Conservation (phyloP, 2,113 vertebrate genomes). For the Erpornis zantholeuca region DNA sequence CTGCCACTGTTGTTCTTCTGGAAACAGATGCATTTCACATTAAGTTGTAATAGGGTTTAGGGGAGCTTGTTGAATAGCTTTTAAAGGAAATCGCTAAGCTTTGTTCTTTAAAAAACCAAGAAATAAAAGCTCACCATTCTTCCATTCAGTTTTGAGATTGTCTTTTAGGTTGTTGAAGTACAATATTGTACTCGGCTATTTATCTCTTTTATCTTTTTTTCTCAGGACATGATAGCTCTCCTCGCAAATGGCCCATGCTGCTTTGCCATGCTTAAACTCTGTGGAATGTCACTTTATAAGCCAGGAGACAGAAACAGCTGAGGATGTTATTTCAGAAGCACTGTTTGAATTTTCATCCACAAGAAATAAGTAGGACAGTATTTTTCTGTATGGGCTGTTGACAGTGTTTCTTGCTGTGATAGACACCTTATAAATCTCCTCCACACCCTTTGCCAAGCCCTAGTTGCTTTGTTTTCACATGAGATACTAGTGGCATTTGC, state of each 20-base stretch:
- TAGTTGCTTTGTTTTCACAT: background rate
- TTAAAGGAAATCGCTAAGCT: slow-evolving; percentile 11
- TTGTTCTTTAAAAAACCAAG: slow-evolving; percentile 29
- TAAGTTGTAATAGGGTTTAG: slow-evolving; percentile 27
- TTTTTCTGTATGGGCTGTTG: background rate
- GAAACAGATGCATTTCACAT: slow-evolving; percentile 37
- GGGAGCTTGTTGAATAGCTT: slow-evolving; percentile 20
- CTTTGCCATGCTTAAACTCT: slow-evolving; percentile 26
- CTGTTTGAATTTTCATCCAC: background rate
- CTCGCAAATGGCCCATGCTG: background rate
- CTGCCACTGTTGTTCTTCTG: background rate
- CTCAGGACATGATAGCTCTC: slow-evolving; percentile 21
- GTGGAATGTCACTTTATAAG: slow-evolving; percentile 24
- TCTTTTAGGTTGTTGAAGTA: slow-evolving; percentile 38
- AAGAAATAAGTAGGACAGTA: slow-evolving; percentile 11
- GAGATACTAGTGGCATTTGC: background rate
- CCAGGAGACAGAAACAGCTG: background rate
- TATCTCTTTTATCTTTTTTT: slow-evolving; percentile 56
- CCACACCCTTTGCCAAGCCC: background rate
- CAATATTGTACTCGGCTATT: slow-evolving; percentile 40
- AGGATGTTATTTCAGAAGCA: slow-evolving; percentile 25
- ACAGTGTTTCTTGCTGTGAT: background rate
- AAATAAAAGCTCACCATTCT: slow-evolving; percentile 34
- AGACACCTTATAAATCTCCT: background rate
- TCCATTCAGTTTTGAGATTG: slow-evolving; percentile 31